Base-by-base conservation (phyloP, 2,888 invertebrate species). In the Osmoderma eremita region DNA sequence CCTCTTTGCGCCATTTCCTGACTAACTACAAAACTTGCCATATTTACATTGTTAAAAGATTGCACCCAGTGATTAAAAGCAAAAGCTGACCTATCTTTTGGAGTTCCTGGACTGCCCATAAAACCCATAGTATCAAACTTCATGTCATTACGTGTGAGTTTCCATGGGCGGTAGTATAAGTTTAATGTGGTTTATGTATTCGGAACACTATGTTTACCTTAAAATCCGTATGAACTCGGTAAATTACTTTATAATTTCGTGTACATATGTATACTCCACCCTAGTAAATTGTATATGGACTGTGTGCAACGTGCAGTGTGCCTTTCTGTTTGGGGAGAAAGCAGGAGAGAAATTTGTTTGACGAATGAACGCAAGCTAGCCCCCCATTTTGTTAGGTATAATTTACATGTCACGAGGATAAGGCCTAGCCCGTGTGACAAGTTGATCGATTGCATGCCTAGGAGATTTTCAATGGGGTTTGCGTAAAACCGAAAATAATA, bases 391-490 rank as follows among this genome's bases (percentile, higher is more conserved):
- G 58, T 58, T 58, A 13, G 38, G 53, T 58, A 45, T 58, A 58
- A 58, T 58, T 58, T 58, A 58, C 58, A 58, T 58, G 58, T 58
- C 58, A 58, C 41, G 45, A 13, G 24, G 58, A 61, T 61, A 61
- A 24, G 58, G 17, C 58, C n/a, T 24, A 48, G 45, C 45, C 17
- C 45, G 17, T 30, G 10, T 61, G 58, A 61, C 58, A 61, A 45
- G 30, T 61, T 61, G 58, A 61, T 61, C 58, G 58, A 61, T 61
- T 45, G 45, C 17, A 22, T 30, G 48, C 45, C 12, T 13, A 22
- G 45, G 30, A 48, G 45, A 61, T 61, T 48, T 61, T 45, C 58
- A 30, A 61, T 18, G 58, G 58, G 45, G 45, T 45, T 15, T 17
- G 58, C 24, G 45, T 48, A 30, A 61, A 48, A 36, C 24, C 24